Evolutionary conservation across 2,888 invertebrate genomes (phyloP), one percentile per base, ranked within the genome.

Genomic region (Rhingia campestris): DNA sequence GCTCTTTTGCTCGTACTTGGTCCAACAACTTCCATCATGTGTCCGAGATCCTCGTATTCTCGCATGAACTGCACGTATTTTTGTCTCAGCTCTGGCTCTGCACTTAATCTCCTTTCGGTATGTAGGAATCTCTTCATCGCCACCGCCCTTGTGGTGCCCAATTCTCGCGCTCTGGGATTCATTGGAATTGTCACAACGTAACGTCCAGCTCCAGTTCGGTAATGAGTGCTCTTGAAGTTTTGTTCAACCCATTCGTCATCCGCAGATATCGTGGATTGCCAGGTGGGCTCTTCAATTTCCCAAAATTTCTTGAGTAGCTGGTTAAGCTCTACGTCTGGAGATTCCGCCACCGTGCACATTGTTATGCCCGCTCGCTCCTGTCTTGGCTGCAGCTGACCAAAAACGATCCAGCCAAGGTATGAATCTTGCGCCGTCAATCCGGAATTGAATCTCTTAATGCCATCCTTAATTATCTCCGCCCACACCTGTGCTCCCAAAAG

Each of bases 51-150:
- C 4, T 67, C 35, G 6, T 67, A 67, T 5, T 67, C 54, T 6
- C 54, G 14, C 35, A 67, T 54, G 22, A 67, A 67, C 6, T 67
- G 22, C 2, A 67, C 39, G n/a, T 67, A 67, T 6, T 54, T 67
- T 22, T 53, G 10, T 7, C 10, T 66, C 6, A 66, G 30, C 0
- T 33, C 43, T 10, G 33, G 7, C 4, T 54, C 67, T 45, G 30
- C 12, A 22, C 6, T 22, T 4, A 67, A 37, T 30, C 30, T 67
- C 32, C 45, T 67, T 9, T 67, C 67, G 4, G 45, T 6, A 1
- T 9, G 7, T 9, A 39, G 10, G 39, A 39, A 10, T 39, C 39
- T 39, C 7, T 10, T 6, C 10, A 9, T 39, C 6, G 39, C 39
- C 10, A 39, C 6, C 6, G 6, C 7, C 10, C 10, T 10, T 39